Conservation (phyloP, 2,113 vertebrate species). For the Eretmochelys imbricata region DNA sequence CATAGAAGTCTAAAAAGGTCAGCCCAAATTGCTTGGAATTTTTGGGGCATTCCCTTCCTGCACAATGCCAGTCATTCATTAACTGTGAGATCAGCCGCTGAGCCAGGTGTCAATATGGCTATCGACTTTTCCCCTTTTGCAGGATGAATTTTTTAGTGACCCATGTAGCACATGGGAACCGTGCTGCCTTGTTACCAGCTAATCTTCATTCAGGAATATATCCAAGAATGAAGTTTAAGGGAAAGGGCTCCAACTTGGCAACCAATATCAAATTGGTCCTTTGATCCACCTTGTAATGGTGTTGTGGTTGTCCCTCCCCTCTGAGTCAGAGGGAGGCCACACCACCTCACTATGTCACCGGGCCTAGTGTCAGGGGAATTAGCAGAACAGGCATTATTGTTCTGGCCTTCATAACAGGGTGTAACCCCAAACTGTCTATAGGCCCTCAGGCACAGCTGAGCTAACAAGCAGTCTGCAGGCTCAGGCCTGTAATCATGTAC, state of each 20-base stretch:
- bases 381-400: too few species aligned
- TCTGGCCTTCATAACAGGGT: too few species aligned
- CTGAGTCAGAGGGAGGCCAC: too few species aligned
- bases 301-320: too few species aligned
- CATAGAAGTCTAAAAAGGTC: not conserved
- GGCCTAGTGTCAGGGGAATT: too few species aligned
- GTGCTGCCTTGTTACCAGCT: not conserved
- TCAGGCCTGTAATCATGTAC: too few species aligned
- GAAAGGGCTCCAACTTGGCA: not conserved
- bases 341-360: too few species aligned
- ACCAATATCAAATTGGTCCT: not conserved
- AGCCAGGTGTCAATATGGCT: not conserved
- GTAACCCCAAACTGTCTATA: too few species aligned
- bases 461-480: too few species aligned
- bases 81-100: not conserved
- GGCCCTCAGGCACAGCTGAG: too few species aligned
- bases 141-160: not conserved
- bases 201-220: not conserved
- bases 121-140: not conserved
- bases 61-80: not conserved
- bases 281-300: not conserved
- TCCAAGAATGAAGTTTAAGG: not conserved
- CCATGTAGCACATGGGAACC: not conserved
- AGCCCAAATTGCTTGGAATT: not conserved
- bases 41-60: not conserved